Evolutionary conservation across 2,113 vertebrate species (phyloP), one percentile per base, ranked within the genome.

Genomic region (Ciconia boyciana): DNA sequence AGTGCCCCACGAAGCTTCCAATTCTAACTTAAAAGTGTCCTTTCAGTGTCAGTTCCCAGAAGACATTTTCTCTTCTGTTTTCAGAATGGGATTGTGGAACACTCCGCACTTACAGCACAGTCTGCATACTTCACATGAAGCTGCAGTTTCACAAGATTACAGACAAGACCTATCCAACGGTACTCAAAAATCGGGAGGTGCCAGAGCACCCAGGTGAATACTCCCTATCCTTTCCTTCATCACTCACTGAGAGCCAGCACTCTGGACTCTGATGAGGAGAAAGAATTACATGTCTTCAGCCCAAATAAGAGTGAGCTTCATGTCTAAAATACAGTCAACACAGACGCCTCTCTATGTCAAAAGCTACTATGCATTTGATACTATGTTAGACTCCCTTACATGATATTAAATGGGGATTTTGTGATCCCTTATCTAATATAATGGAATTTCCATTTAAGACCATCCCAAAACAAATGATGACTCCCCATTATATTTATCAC

Each of bases 371-470:
- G 62, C 43, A 69, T 83, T 89, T 80, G 51, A 72, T 87, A 48
- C 49, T 54, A 87, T 19, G 62, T 88, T 89, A 89, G 46, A 91
- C 76, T 95, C 79, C 81, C 84, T 90, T 57, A 91, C 72, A 91
- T 55, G 46, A 95, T 97, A 97, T 97, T 97, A 94, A 97, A 92
- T 2, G 11, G 96, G 94, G 96, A 97, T 93, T 97, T 97, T 87
- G 81, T 86, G 89, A 95, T 97, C 97, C 94, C 97, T 95, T 77
- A 96, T 88, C 95, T 97, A 97, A 97, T 97, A 97, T 80, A 95
- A 74, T 4, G 1, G 77, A 80, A 70, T 44, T 85, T 91, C 54
- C 36, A 94, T 93, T 94, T 89, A 94, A 94, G 87, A 55, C 71
- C 22, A 80, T 91, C 46, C 66, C 87, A 82, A 74, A 95, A 89